A percentile compares a stretch with the other conserved stretches of the same genome.
Conservation (phyloP, 2,888 invertebrate species). For the Amphipyra tragopoginis region DNA sequence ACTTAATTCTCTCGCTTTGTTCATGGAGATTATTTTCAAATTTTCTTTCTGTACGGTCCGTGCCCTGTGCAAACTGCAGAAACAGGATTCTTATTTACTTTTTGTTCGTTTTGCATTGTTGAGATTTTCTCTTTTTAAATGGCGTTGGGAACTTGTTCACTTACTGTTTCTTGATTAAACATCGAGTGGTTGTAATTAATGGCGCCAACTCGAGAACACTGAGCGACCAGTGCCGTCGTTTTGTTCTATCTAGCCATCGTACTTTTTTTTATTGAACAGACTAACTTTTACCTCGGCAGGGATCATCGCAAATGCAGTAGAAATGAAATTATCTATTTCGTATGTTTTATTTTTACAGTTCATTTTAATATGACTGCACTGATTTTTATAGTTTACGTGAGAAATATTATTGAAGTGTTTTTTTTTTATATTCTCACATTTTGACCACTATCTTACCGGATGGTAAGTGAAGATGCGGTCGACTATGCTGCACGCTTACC, state of each 20-base stretch:
- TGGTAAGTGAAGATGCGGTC: too few relatives aligned
- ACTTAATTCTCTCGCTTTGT: constrained; percentile 55
- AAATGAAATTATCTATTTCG: constrained; percentile 34
- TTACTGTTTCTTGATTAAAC: constrained; percentile 65
- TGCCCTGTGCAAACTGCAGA: constrained; percentile 18
- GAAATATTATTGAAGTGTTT: constrained; percentile 17
- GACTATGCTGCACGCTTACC: too few relatives aligned
- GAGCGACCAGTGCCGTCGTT: constrained; percentile 38
- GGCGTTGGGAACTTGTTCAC: constrained; percentile 49
- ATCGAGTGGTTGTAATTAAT: constrained; percentile 64
- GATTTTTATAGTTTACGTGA: constrained; percentile 32
- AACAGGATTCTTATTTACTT: constrained; percentile 38
- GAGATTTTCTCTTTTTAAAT: constrained; percentile 50
- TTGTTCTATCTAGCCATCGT: constrained; percentile 15
- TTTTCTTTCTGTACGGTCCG: constrained; percentile 24
- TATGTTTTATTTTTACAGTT: constrained; percentile 28
- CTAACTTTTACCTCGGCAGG: constrained; percentile 11
- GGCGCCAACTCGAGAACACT: constrained; percentile 56
- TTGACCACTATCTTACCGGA: too few relatives aligned
- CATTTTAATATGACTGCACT: constrained; percentile 18
- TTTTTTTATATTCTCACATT: too few relatives aligned
- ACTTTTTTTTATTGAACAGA: constrained; percentile 16
- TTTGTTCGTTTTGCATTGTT: constrained; percentile 41
- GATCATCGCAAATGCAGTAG: constrained; percentile 1
- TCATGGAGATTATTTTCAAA: constrained; percentile 43